A percentile compares a stretch with the other conserved stretches of the same genome.
phyloP scores from a whole-genome alignment of 2,888 invertebrate species.

The Callimorpha dominula region DNA sequence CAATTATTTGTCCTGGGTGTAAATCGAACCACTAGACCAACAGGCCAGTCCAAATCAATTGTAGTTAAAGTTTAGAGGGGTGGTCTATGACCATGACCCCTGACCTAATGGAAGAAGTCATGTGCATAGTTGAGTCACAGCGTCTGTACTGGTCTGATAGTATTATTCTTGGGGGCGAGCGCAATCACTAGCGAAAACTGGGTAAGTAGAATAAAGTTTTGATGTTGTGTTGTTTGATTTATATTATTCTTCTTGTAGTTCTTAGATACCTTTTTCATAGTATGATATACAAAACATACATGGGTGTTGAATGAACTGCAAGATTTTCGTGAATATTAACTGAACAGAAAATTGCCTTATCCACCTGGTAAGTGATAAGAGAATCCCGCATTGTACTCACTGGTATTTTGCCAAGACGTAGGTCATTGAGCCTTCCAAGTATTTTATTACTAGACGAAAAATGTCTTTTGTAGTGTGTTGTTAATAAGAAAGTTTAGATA shows the following conservation, averaged over 20 bases:
- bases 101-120: too few species aligned
- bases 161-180: neutral
- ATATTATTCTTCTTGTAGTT: neutral
- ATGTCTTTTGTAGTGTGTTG: neutral
- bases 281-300: neutral
- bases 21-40: too few species aligned
- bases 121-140: neutral
- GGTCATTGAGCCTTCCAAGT: constrained; percentile 33
- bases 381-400: constrained; percentile 19
- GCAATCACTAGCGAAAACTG: neutral
- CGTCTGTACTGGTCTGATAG: neutral
- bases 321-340: neutral
- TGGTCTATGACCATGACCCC: neutral
- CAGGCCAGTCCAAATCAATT: too few species aligned
- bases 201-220: neutral
- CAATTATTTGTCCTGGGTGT: too few species aligned
- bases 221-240: neutral
- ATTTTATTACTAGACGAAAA: constrained; percentile 21
- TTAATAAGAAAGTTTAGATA: neutral
- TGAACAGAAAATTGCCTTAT: neutral
- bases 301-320: neutral
- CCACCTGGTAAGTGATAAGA: neutral
- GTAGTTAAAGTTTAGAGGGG: neutral
- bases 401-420: constrained; percentile 33
- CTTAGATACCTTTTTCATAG: neutral